These are phyloP conservation scores for Acanthochromis polyacanthus DNA, from an alignment of 2,113 vertebrate genomes.

Conservation along the genomic window DNA sequence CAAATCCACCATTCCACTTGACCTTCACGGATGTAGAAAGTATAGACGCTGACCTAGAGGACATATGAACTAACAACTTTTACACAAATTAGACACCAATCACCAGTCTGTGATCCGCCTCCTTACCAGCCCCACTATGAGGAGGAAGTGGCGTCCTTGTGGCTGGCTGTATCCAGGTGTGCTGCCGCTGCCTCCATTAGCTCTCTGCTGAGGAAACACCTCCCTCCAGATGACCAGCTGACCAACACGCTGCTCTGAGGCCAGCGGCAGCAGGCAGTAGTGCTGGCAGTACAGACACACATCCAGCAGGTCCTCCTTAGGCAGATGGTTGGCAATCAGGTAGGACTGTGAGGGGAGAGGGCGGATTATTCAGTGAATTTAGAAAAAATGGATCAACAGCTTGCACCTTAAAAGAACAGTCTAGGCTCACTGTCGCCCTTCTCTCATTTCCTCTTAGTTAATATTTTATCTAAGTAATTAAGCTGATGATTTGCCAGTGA, in stretches of 20 bases:
- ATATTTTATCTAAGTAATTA: slow-evolving; percentile 17
- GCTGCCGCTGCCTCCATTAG: not conserved
- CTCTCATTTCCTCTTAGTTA: not conserved
- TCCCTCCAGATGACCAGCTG: slow-evolving; percentile 96
- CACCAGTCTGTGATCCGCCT: not conserved
- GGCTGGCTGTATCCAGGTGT: slow-evolving; percentile 83
- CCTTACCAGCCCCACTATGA: slow-evolving; percentile 94
- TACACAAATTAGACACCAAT: no score
- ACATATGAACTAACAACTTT: no score
- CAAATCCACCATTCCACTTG: no score
- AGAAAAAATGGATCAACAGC: no score
- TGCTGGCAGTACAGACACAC: slow-evolving; percentile 92
- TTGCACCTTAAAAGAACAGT: not conserved
- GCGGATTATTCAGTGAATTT: not conserved
- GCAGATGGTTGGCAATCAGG: slow-evolving; percentile 93
- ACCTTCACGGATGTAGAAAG: no score
- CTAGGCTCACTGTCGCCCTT: not conserved
- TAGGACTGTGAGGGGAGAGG: slow-evolving; percentile 86
- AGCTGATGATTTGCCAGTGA: slow-evolving; percentile 8
- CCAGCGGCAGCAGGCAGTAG: slow-evolving; percentile 90
- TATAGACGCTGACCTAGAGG: no score
- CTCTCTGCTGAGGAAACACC: slow-evolving; percentile 89
- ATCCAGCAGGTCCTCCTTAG: slow-evolving; percentile 92
- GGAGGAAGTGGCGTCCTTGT: slow-evolving; percentile 91
- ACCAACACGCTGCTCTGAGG: slow-evolving; percentile 88